phyloP scores from a whole-genome alignment of 2,113 vertebrate genomes.

The Callopanchax toddi region DNA sequence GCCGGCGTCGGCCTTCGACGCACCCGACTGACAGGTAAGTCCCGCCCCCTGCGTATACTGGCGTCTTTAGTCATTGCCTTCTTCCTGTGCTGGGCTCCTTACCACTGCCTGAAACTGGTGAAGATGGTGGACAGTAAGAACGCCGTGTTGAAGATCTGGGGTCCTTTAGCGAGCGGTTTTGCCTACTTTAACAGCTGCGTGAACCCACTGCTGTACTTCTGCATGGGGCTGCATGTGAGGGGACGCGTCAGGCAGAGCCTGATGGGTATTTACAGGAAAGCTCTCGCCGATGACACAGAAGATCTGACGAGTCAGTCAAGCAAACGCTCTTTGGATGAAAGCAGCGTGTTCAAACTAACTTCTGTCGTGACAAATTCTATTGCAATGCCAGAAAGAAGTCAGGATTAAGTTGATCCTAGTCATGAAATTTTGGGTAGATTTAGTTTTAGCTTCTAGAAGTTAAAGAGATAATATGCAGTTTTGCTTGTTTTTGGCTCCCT shows the following conservation, averaged over 20 bases:
- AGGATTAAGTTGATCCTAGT: background rate
- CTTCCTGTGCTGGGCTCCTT: slow-evolving; percentile 83
- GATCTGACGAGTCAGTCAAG: slow-evolving; percentile 41
- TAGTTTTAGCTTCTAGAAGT: background rate
- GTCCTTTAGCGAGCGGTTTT: slow-evolving; percentile 58
- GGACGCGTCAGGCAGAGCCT: slow-evolving; percentile 58
- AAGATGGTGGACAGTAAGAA: slow-evolving; percentile 74
- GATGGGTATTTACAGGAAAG: slow-evolving; percentile 56
- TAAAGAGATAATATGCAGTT: background rate
- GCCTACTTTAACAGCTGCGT: slow-evolving; percentile 83
- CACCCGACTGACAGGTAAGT: slow-evolving; percentile 59
- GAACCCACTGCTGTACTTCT: slow-evolving; percentile 84
- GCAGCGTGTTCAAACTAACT: background rate
- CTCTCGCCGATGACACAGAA: slow-evolving; percentile 62
- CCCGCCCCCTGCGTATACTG: slow-evolving; percentile 73
- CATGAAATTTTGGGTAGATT: background rate
- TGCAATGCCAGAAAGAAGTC: background rate
- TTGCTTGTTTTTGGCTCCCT: no score
- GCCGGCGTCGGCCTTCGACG: slow-evolving; percentile 65
- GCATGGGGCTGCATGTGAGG: slow-evolving; percentile 72
- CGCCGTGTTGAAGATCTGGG: slow-evolving; percentile 60
- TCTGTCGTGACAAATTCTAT: background rate
- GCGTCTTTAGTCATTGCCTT: slow-evolving; percentile 72
- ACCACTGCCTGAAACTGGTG: slow-evolving; percentile 76
- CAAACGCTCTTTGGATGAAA: slow-evolving; percentile 51